phyloP scores from a whole-genome alignment of 2,797 vertebrate genomes.

The Lacerta viridis region DNA sequence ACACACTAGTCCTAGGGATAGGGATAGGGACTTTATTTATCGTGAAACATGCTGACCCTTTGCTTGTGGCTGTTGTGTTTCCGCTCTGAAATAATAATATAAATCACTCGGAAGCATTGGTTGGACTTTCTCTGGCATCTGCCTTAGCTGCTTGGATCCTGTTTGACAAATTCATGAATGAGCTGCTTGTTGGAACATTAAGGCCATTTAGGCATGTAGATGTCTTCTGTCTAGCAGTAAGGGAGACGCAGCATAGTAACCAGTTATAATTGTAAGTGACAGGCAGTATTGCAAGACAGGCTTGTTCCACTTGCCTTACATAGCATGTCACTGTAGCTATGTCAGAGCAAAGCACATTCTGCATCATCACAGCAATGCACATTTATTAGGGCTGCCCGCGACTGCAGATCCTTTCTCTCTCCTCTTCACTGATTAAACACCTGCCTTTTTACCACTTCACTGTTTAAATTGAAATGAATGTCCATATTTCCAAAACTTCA shows the following conservation, averaged over 20 bases:
- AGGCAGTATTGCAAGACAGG: constrained; percentile 2
- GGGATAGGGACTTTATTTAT: neutral
- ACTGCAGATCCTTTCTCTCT: neutral
- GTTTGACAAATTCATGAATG: constrained; percentile 12
- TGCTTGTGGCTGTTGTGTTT: neutral
- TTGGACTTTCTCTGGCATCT: neutral
- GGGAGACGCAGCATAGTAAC: constrained; percentile 8
- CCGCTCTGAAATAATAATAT: neutral
- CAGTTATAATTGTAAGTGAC: constrained; percentile 28
- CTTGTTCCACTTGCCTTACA: constrained; percentile 8
- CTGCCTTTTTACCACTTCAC: neutral
- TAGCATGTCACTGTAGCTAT: neutral
- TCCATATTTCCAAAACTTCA: neutral
- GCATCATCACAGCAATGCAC: neutral
- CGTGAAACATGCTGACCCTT: neutral
- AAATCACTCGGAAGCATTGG: neutral
- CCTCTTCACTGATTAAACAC: neutral
- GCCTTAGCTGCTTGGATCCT: neutral
- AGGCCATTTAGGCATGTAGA: constrained; percentile 14
- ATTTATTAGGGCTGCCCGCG: neutral
- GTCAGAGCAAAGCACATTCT: neutral
- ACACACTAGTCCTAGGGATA: neutral
- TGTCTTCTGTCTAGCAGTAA: constrained; percentile 17
- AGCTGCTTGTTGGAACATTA: constrained; percentile 12
- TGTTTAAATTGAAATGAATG: neutral